Conservation (phyloP, 2,888 invertebrate genomes). For the Microplitis deprimator region DNA sequence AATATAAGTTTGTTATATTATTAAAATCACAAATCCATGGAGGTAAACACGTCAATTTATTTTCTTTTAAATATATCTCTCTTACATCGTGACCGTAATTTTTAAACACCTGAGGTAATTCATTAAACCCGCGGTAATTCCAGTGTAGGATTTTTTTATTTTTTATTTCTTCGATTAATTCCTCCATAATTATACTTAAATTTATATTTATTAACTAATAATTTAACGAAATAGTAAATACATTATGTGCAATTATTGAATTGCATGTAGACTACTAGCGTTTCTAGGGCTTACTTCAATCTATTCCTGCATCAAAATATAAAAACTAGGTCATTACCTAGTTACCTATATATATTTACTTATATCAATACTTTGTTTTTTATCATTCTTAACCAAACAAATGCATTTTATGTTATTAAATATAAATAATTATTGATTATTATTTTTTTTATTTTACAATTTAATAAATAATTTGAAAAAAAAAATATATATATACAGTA, state of each 20-base stretch:
- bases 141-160: conserved; percentile 68
- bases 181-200: conserved; percentile 58
- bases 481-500: too few relatives aligned
- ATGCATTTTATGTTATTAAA: not conserved
- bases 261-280: conserved; percentile 4
- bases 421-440: not conserved
- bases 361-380: not conserved
- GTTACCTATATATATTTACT: not conserved
- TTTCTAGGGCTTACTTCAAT: conserved; percentile 17
- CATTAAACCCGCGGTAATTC: conserved; percentile 67
- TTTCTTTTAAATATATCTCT: conserved; percentile 70
- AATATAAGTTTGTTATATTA: conserved; percentile 64
- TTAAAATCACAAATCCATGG: conserved; percentile 61
- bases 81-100: conserved; percentile 61
- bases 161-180: conserved; percentile 66
- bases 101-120: conserved; percentile 65
- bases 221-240: not conserved
- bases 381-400: not conserved
- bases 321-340: conserved; percentile 29
- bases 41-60: conserved; percentile 62
- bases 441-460: not conserved
- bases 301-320: conserved; percentile 34
- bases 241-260: conserved; percentile 1
- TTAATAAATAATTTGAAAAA: not conserved
- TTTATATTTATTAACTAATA: not conserved